Evolutionary conservation across 2,888 invertebrate species (phyloP).

Genomic region (Cheilosia grossa): DNA sequence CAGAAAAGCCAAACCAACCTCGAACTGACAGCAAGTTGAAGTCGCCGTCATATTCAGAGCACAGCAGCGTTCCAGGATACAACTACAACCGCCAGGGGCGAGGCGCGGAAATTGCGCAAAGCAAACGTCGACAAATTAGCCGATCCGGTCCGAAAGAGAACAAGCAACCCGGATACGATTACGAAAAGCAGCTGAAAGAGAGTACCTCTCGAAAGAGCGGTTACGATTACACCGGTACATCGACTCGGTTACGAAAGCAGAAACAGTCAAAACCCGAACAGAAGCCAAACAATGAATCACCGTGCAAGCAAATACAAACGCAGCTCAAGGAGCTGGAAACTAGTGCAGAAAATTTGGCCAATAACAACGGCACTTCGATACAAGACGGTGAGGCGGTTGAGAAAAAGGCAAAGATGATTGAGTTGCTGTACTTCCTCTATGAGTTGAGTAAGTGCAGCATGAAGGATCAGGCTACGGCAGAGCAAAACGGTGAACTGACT

Average conservation of each 20-base stretch:
- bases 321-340: conserved; percentile 49
- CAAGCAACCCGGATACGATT: conserved; percentile 35
- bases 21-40: neutral
- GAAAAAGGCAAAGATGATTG: conserved; percentile 77
- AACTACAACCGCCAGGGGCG: neutral
- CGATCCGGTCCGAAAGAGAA: conserved; percentile 32
- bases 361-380: neutral
- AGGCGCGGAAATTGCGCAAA: neutral
- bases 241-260: conserved; percentile 31
- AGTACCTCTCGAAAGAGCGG: neutral
- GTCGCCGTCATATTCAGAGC: neutral
- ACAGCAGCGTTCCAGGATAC: conserved; percentile 5
- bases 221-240: neutral
- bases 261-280: conserved; percentile 10
- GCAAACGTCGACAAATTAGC: conserved; percentile 12
- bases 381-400: conserved; percentile 26
- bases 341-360: conserved; percentile 12
- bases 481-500: neutral
- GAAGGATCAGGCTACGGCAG: neutral
- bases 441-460: conserved; percentile 76
- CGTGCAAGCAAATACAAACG: conserved; percentile 49
- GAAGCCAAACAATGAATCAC: conserved; percentile 12
- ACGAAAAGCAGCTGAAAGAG: conserved; percentile 26
- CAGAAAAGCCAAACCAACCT: neutral
- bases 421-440: conserved; percentile 78